These are phyloP conservation scores for Noctua janthe DNA, from an alignment of 2,888 invertebrate species.

Conservation along the genomic window DNA sequence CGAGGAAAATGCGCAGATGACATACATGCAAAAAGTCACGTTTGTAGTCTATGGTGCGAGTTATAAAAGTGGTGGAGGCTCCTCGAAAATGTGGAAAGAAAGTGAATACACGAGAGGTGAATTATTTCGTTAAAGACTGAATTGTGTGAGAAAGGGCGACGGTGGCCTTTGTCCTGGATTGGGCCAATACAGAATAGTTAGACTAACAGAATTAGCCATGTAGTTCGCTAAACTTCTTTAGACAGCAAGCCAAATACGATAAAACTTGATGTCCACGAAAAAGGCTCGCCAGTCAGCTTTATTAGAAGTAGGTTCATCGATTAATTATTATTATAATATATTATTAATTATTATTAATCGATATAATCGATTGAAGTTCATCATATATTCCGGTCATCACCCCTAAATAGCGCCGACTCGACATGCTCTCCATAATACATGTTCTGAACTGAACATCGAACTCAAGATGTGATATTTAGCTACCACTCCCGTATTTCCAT, in stretches of 20 bases:
- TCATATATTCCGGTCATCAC: neutral
- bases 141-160: neutral
- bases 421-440: neutral
- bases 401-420: neutral
- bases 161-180: neutral
- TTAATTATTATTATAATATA: no score
- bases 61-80: constrained; percentile 5
- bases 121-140: neutral
- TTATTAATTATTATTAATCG: no score
- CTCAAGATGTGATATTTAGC: neutral
- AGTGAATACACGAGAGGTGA: neutral
- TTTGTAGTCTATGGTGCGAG: constrained; percentile 26
- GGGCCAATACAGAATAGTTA: neutral
- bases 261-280: neutral
- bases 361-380: neutral
- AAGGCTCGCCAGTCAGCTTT: neutral
- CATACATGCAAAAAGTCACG: constrained; percentile 56
- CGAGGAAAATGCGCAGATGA: constrained; percentile 58
- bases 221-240: neutral
- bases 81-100: constrained; percentile 14
- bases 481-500: neutral
- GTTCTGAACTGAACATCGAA: neutral
- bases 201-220: neutral
- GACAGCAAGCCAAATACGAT: neutral
- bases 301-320: neutral